Conservation (phyloP, 1,140 invertebrate species). For the Calephelis virginiensis region DNA sequence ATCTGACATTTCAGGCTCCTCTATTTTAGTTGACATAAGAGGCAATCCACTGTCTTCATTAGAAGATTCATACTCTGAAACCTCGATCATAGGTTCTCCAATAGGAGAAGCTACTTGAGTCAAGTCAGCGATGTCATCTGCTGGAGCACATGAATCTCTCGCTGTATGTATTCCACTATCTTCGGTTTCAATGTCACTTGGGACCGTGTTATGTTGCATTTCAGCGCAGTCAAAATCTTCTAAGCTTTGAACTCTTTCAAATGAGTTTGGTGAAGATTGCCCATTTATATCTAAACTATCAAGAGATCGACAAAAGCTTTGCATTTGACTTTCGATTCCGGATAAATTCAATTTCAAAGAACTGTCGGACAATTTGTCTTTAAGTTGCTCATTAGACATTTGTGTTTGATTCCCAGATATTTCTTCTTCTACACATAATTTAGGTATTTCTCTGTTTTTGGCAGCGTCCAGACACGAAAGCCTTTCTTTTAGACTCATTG, state of each 20-base stretch:
- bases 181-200: constrained; percentile 85
- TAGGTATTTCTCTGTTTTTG: constrained; percentile 75
- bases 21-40: constrained; percentile 48
- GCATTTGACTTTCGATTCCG: constrained; percentile 71
- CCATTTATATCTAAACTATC: constrained; percentile 82
- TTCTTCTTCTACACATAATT: constrained; percentile 70
- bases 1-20: constrained; percentile 38
- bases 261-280: constrained; percentile 77
- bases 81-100: constrained; percentile 69
- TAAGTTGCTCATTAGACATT: constrained; percentile 34
- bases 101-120: constrained; percentile 72
- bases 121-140: constrained; percentile 83
- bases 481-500: constrained; percentile 80
- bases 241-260: constrained; percentile 83
- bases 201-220: constrained; percentile 73
- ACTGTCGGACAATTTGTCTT: constrained; percentile 55
- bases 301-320: constrained; percentile 81
- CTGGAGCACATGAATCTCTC: constrained; percentile 87
- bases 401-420: constrained; percentile 27
- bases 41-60: constrained; percentile 57
- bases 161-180: constrained; percentile 90
- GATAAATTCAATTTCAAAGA: constrained; percentile 62
- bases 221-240: constrained; percentile 80
- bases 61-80: constrained; percentile 71
- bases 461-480: constrained; percentile 76